Base-by-base conservation (phyloP, 2,888 invertebrate genomes). In the Boloria selene region DNA sequence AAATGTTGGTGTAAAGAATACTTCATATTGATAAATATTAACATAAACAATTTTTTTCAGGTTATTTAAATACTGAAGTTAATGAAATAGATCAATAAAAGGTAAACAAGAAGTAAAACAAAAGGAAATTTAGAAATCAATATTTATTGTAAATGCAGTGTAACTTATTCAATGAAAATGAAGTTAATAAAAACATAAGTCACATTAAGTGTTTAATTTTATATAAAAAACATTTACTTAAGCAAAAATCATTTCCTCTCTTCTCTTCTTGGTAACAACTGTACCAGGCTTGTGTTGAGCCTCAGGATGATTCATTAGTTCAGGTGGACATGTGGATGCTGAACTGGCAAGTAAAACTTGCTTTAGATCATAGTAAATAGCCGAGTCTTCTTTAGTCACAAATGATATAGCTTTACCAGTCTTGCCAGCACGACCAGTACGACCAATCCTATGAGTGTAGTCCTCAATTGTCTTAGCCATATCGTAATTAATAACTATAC, bases 381-480 rank as follows among this genome's bases (percentile, higher is more conserved):
- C 94, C 18, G 97, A 97, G 86, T 99, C 99, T 73, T 99, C 99
- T 83, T 99, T 98, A 0, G 99, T 99, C 61, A 98, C 95, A 91
- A 99, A 99, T 14, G 98, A 97, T 72, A 99, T 96, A 17, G 99
- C 99, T 75, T 97, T 95, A 90, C 99, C 99, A 77, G 96, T 96
- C 88, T 99, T 99, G 58, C 99, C 99, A 0, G 99, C 99, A 92
- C 99, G 97, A 78, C 99, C 99, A 0, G 99, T 99, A 93, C 99
- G 96, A 85, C 99, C 99, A 81, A 99, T 99, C 93, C 99, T 96
- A 95, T 98, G 98, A 0, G 98, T 98, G 79, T 98, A 98, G 88
- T 98, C 98, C 93, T 99, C 99, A 79, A 99, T 99, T 17, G 96
- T 95, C 88, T 99, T 99, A 0, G 99, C 99, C 99, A 99, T 99